Conservation (phyloP, 2,888 invertebrate species). For the Cyrtodaria siliqua region DNA sequence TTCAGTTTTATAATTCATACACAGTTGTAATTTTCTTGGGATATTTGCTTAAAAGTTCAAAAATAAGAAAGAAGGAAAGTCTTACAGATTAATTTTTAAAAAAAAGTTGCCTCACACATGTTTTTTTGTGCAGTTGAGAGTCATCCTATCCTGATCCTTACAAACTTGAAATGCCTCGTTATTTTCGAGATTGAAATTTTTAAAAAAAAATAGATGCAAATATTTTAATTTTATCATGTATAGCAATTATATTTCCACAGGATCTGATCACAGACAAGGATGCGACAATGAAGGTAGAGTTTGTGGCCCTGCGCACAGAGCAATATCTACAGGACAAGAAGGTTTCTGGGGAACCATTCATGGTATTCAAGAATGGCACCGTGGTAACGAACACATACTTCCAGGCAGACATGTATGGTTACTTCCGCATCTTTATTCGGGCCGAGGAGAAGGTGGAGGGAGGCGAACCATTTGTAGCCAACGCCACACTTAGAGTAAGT, state of each 20-base stretch:
- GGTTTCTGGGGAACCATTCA: slow-evolving; percentile 73
- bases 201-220: background rate
- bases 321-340: slow-evolving; percentile 47
- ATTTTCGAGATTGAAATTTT: too few species aligned
- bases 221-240: too few species aligned
- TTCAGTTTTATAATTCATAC: too few species aligned
- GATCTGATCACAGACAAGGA: slow-evolving; percentile 90
- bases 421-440: slow-evolving; percentile 89
- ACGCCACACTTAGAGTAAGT: slow-evolving; percentile 66
- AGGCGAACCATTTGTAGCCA: slow-evolving; percentile 51
- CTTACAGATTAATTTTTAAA: too few species aligned
- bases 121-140: too few species aligned
- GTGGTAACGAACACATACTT: slow-evolving; percentile 97
- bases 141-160: too few species aligned
- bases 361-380: slow-evolving; percentile 78
- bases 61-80: too few species aligned
- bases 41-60: too few species aligned
- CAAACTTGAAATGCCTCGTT: too few species aligned
- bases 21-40: too few species aligned
- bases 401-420: slow-evolving; percentile 98
- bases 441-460: slow-evolving; percentile 63
- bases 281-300: slow-evolving; percentile 87
- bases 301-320: slow-evolving; percentile 40
- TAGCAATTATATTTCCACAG: too few species aligned
- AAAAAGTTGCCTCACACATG: too few species aligned